phyloP scores from a whole-genome alignment of 2,797 vertebrate genomes.

The Characodon lateralis region DNA sequence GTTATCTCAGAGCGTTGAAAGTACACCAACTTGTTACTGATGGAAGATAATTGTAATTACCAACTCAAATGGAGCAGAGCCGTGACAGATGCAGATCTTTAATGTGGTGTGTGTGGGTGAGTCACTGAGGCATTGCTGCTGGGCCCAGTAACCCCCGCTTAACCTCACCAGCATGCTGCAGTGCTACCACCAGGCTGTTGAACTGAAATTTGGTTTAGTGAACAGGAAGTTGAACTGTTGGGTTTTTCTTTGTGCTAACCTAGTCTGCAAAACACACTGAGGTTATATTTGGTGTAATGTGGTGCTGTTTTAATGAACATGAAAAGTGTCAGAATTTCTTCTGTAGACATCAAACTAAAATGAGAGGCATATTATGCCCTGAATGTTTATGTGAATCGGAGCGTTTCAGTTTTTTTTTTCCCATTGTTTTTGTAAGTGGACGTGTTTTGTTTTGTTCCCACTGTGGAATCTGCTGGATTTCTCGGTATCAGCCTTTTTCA shows the following conservation, averaged over 20 bases:
- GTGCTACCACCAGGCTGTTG: constrained; percentile 19
- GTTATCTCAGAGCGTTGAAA: constrained; percentile 58
- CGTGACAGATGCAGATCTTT: constrained; percentile 73
- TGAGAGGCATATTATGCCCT: background rate
- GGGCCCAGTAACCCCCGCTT: constrained; percentile 63
- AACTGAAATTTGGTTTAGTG: constrained; percentile 28
- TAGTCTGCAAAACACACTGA: background rate
- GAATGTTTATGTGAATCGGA: background rate
- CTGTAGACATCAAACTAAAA: constrained; percentile 12
- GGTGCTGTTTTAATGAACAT: background rate
- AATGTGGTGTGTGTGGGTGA: constrained; percentile 32
- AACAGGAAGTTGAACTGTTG: background rate
- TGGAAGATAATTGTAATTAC: constrained; percentile 80
- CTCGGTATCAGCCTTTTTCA: constrained; percentile 75
- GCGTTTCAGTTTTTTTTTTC: background rate
- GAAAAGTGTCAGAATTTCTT: constrained; percentile 8
- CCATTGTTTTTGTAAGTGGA: constrained; percentile 24
- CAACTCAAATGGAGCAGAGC: constrained; percentile 79
- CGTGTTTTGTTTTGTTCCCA: constrained; percentile 64
- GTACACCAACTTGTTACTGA: constrained; percentile 59
- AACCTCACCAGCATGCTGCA: constrained; percentile 54
- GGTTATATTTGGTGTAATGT: background rate
- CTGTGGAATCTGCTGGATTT: constrained; percentile 65
- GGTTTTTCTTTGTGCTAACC: background rate
- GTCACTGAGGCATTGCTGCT: constrained; percentile 37